Base-by-base conservation (phyloP, 1,140 invertebrate genomes). In the Brachionus paranguensis region DNA sequence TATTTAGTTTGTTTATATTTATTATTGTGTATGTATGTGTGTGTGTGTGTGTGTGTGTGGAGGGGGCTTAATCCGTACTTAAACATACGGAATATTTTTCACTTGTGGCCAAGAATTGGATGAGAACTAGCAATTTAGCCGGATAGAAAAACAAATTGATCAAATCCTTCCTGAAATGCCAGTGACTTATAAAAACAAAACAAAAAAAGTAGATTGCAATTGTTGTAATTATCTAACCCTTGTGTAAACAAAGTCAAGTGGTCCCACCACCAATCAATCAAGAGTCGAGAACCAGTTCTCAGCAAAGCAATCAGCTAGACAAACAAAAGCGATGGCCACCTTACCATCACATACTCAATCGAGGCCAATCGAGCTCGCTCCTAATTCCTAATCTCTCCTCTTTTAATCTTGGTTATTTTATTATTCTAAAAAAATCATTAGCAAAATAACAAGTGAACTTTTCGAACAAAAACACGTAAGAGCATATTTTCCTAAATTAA, bases 151-250 rank as follows among this genome's bases (percentile, higher is more conserved):
- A 68, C 65, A 68, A 68, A 68, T 68, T 60, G 53, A 60, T 60
- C 27, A 41, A 68, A 68, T 68, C 65, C 65, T 68, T 68, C 65
- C 65, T 68, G 65, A 68, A 68, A 68, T 68, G 65, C 65, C 65
- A 68, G 27, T 68, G 65, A 68, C 65, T 68, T 68, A 41, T 33
- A 68, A 33, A 33, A 68, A 68, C 65, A 68, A 33, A 20, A 33
- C 5, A 37, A 37, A 37, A 37, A 37, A 37, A 37, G 41, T 68
- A n/a, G 33, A 68, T 41, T 60, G 53, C 53, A 24, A 60, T 60
- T 60, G 53, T 37, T 7, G 14, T 17, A 60, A 24, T 68, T 68
- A 68, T 68, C 65, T 68, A 68, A 68, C 65, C 53, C 33, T 68
- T n/a, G 33, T 68, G 65, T 68, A 68, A 68, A 68, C 65, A 68